Conservation (phyloP, 2,797 vertebrate species). For the Phaenicophaeus curvirostris region DNA sequence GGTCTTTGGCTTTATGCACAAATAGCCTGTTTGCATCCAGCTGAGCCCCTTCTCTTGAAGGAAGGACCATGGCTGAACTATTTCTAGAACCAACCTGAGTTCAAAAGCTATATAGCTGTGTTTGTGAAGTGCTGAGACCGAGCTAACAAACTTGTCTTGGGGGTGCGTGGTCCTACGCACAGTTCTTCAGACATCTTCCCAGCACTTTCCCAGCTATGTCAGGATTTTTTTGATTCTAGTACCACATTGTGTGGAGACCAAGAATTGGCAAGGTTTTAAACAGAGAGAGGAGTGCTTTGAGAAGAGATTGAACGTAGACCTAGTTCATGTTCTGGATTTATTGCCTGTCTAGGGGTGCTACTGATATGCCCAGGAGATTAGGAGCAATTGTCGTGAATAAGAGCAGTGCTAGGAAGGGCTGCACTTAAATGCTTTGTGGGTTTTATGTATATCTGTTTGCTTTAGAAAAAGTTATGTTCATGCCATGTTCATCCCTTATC, state of each 20-base stretch:
- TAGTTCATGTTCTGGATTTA: background rate
- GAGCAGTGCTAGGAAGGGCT: background rate
- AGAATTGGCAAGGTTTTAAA: background rate
- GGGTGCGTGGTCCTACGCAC: fast-evolving
- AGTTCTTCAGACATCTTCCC: background rate
- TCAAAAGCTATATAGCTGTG: background rate
- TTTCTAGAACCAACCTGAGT: background rate
- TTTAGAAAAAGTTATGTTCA: fast-evolving
- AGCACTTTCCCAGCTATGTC: background rate
- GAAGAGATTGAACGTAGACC: background rate
- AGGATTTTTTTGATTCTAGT: background rate
- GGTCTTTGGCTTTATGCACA: background rate
- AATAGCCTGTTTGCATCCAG: background rate
- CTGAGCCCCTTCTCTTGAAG: background rate
- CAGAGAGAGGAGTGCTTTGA: fast-evolving
- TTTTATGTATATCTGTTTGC: background rate
- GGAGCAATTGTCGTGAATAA: background rate
- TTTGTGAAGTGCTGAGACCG: background rate
- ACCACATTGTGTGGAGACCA: background rate
- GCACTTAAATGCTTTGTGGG: background rate
- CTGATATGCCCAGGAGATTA: background rate
- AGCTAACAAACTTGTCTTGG: background rate
- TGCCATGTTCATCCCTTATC: background rate
- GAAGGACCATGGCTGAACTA: background rate
- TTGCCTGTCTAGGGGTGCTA: background rate